Evolutionary conservation across 2,797 vertebrate genomes (phyloP), one percentile per base, ranked within the genome.

Genomic region (Orestias chungarensis): DNA sequence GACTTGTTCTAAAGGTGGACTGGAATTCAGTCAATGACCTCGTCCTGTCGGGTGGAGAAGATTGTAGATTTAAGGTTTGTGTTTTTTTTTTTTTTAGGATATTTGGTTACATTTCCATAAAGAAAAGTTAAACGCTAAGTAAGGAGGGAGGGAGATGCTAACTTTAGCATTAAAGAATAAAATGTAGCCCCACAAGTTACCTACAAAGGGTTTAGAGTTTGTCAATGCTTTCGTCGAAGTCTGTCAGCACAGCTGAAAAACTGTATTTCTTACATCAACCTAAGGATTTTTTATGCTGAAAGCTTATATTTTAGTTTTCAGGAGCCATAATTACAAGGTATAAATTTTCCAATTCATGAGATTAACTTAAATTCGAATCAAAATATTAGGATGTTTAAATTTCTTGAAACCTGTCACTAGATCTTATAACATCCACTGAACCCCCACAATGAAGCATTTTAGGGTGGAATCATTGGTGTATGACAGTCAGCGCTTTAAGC

Each of bases 1-100:
- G 97, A 38, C 78, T 99, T 82, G 92, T 99, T 91, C 92, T 98
- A 83, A 99, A 96, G 90, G 96, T 97, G 68, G 98, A 98, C 88
- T 99, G 98, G 98, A 99, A 97, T 82, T 95, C 96, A 25, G 95
- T 99, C 65, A 98, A 96, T 90, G 96, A 97, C 70, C 93, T 97
- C 68, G 97, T 99, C 73, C 92, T 99, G 55, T 99, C 98, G 79
- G 96, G 94, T 79, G 97, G 96, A 70, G 98, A 99, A 86, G 98
- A 99, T 52, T 98, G 98, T 90, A 98, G 95, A 93, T 99, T 97
- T 35, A 99, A 99, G 96, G 97, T 98, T 72, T 84, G 91, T 44
- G 3, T 29, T 50, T 43, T 72, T 64, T n/a, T 0, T 6, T 15
- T 61, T 0, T 47, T 25, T 31, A 29, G n/a, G n/a, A n/a, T n/a